These are phyloP conservation scores for Lottia gigantea DNA, from an alignment of 2,888 invertebrate genomes.

Conservation along the genomic window DNA sequence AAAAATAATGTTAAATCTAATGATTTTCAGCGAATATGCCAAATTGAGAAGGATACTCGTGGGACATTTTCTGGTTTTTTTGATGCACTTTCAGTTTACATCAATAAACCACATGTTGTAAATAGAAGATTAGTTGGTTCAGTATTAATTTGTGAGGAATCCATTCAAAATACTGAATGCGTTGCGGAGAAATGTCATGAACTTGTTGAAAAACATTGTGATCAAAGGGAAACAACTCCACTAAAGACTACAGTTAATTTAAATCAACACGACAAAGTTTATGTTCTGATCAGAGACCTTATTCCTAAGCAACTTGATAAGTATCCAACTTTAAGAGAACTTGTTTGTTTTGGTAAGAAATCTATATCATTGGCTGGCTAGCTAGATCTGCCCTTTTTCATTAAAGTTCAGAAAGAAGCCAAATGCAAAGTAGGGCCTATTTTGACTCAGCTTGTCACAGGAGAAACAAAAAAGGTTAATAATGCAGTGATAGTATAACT, in stretches of 20 bases:
- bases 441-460: no score
- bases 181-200: neutral
- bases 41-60: neutral
- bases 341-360: conserved; percentile 47
- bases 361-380: no score
- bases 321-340: conserved; percentile 41
- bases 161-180: conserved; percentile 5
- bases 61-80: conserved; percentile 32
- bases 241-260: neutral
- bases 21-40: no score
- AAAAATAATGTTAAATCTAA: no score
- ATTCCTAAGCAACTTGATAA: conserved; percentile 48
- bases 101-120: conserved; percentile 59
- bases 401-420: no score
- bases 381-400: no score
- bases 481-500: no score
- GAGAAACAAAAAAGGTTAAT: no score
- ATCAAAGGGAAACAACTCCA: neutral
- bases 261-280: conserved; percentile 15
- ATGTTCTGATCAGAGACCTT: conserved; percentile 42
- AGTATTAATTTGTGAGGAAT: conserved; percentile 26
- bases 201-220: neutral
- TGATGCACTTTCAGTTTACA: conserved; percentile 49
- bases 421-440: no score
- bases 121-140: conserved; percentile 54